Evolutionary conservation across 1,140 invertebrate species (phyloP), one percentile per base, ranked within the genome.

Genomic region (Meloidogyne exigua): DNA sequence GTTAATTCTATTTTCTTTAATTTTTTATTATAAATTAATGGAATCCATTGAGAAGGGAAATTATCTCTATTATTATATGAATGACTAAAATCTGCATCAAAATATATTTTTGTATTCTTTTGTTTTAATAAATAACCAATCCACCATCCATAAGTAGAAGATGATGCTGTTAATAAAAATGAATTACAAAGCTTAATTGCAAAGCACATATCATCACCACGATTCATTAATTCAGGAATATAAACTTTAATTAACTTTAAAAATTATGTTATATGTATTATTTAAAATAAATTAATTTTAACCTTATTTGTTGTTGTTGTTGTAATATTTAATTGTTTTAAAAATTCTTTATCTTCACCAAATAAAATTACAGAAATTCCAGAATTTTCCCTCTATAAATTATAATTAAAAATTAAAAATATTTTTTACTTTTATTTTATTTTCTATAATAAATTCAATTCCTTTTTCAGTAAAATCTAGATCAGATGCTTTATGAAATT

Each of bases 41-140:
- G 36, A 39, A 39, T 39, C 36, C 36, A 39, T 39, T 39, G 36
- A 9, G 36, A 39, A 39, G 36, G 36, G 36, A 39, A 39, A 39
- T 39, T 39, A 39, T 39, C 36, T 39, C 36, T 39, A 9, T 39
- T 39, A 39, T 39, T 39, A 39, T 39, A 39, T 39, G 36, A 39
- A 39, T 39, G 36, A 39, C 36, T 39, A 49, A 18, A 49, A 49
- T 49, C 44, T 18, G 13, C 44, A 49, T 49, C 13, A 49, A 18
- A 49, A 49, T 49, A 49, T 18, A 49, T 49, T 49, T 49, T 15
- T 12, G 44, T 4, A 49, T 49, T 49, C 18, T 18, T 49, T 78
- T 70, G 15, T 3, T 49, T 18, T 49, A 49, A 49, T 49, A 79
- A 74, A 69, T 79, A 79, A n/a, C 26, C 79, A 67, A 71, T 71